Conservation (phyloP, 2,113 vertebrate species). For the Irena cyanogastra region DNA sequence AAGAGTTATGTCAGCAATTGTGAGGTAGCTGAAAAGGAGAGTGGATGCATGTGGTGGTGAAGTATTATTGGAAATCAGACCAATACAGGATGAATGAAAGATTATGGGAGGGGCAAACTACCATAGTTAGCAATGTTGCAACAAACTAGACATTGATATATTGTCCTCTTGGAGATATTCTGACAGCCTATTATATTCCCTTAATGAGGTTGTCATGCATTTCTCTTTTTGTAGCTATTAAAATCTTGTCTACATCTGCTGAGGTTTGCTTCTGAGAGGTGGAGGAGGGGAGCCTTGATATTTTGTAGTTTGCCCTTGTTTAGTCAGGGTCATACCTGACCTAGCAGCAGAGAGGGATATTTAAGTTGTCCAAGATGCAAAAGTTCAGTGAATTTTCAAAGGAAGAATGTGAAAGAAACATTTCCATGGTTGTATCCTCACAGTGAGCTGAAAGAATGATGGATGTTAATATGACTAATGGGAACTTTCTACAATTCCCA, state of each 20-base stretch:
- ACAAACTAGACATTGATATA: conserved; percentile 75
- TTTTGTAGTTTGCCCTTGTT: neutral
- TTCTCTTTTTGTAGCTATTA: conserved; percentile 76
- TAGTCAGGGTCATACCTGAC: neutral
- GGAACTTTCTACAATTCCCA: conserved; percentile 23
- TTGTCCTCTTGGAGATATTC: conserved; percentile 69
- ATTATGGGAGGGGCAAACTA: conserved; percentile 58
- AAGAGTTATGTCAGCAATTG: conserved; percentile 78
- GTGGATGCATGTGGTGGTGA: conserved; percentile 68
- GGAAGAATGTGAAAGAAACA: conserved; percentile 14
- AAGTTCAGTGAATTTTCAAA: conserved; percentile 16
- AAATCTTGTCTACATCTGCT: conserved; percentile 79
- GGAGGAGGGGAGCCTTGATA: neutral
- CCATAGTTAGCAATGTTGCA: conserved; percentile 56
- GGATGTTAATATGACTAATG: conserved; percentile 45
- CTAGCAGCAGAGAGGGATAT: neutral
- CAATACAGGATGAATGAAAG: conserved; percentile 68
- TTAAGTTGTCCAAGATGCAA: neutral
- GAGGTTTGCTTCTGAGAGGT: conserved; percentile 53
- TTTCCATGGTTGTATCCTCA: neutral
- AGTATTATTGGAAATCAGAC: conserved; percentile 69
- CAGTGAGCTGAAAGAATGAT: conserved; percentile 42
- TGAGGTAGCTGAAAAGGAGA: conserved; percentile 77
- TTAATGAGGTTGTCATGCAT: conserved; percentile 80
- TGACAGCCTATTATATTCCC: conserved; percentile 67